Evolutionary conservation across 2,888 invertebrate genomes (phyloP), one percentile per base, ranked within the genome.

Genomic region (Eretmocerus hayati): DNA sequence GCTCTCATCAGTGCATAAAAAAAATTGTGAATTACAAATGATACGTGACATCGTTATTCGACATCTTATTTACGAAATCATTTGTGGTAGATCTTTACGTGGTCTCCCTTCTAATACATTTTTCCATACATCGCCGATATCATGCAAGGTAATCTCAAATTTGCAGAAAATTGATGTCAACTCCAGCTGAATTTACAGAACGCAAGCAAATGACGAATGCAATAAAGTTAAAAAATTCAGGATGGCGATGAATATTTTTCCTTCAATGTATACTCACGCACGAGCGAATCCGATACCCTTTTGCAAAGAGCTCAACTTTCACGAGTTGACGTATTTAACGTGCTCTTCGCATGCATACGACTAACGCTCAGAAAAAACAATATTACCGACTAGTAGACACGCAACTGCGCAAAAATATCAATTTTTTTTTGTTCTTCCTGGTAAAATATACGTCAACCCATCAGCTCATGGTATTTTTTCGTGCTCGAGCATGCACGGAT

Each of bases 241-340:
- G 43, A 35, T 20, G 31, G 13, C 48, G 56, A 56, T 52, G 57
- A 58, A 56, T 61, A 59, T 61, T 60, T 58, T 61, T 37, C 33
- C 55, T 53, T 22, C 35, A 19, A 32, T n/a, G n/a, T n/a, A n/a
- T n/a, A n/a, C 26, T 26, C 8, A 9, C 11, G 30, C 36, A 26
- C 36, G 46, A 42, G 26, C 26, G 51, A 51, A 60, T 46, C 38
- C 52, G 57, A 59, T 56, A 55, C 42, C 20, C 19, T 26, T 26
- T 26, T 26, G 8, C 26, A 26, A 26, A 26, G 11, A 26, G 26
- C 11, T 41, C 31, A 13, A 20, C 26, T 40, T 40, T 40, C 40
- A 15, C 13, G 26, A 40, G n/a, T 21, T 4, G 4, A 19, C 15
- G 35, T n/a, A 19, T 19, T 16, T 16, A 3, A 3, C 35, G 35